phyloP scores from a whole-genome alignment of 2,888 invertebrate species.

The Apamea crenata region DNA sequence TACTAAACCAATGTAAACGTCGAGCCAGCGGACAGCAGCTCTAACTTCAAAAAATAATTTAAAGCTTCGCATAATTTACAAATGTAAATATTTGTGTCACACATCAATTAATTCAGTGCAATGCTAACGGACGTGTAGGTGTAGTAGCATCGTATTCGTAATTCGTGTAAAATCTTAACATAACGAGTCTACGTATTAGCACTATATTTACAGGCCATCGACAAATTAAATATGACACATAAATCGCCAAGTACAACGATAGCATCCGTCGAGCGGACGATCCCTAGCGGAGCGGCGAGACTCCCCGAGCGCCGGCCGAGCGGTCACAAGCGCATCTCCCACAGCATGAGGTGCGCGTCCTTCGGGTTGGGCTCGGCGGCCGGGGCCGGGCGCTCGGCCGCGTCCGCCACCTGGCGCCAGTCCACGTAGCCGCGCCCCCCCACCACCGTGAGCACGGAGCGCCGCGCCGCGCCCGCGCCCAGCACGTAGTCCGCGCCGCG shows the following conservation, averaged over 20 bases:
- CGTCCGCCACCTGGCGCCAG: constrained; percentile 94
- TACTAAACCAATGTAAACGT: constrained; percentile 79
- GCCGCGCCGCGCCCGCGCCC: constrained; percentile 88
- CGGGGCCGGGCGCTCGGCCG: constrained; percentile 89
- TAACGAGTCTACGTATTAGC: constrained; percentile 65
- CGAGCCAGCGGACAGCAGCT: constrained; percentile 70
- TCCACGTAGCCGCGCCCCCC: constrained; percentile 97
- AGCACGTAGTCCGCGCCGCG: constrained; percentile 85
- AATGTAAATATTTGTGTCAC: constrained; percentile 75
- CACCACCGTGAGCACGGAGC: constrained; percentile 96
- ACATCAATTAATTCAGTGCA: constrained; percentile 63
- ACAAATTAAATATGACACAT: constrained; percentile 81
- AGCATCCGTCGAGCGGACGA: constrained; percentile 62
- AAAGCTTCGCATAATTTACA: constrained; percentile 87
- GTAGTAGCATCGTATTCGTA: constrained; percentile 54
- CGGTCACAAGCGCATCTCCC: constrained; percentile 92
- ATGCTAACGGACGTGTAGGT: constrained; percentile 51
- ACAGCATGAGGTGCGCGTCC: constrained; percentile 97
- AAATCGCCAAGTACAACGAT: constrained; percentile 67
- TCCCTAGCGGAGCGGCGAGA: constrained; percentile 33
- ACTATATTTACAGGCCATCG: constrained; percentile 74
- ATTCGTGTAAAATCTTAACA: constrained; percentile 56
- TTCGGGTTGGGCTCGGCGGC: constrained; percentile 94
- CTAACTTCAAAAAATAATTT: constrained; percentile 87
- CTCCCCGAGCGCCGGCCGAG: constrained; percentile 18